These are phyloP conservation scores for Megamerina dolium DNA, from an alignment of 2,888 invertebrate genomes.

Conservation along the genomic window DNA sequence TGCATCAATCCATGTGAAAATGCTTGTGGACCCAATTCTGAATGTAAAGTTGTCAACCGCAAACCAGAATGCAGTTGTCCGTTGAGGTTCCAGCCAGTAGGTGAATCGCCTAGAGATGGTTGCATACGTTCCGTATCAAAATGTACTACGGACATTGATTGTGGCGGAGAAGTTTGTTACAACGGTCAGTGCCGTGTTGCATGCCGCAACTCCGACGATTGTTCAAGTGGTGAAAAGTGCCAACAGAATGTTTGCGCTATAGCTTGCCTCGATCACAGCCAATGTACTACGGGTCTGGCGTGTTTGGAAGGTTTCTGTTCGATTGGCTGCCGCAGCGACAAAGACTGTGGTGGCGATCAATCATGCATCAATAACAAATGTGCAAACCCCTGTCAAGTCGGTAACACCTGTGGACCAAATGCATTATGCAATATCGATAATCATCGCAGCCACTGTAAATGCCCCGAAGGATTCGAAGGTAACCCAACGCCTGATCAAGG, in stretches of 20 bases:
- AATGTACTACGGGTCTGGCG: slow-evolving; percentile 73
- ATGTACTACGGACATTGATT: slow-evolving; percentile 68
- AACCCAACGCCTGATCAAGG: slow-evolving; percentile 84
- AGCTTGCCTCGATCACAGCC: slow-evolving; percentile 74
- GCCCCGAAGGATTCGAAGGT: slow-evolving; percentile 79
- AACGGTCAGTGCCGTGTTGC: slow-evolving; percentile 79
- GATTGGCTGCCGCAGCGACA: slow-evolving; percentile 77
- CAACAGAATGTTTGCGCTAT: slow-evolving; percentile 69
- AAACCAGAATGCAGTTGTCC: slow-evolving; percentile 75
- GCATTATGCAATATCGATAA: slow-evolving; percentile 70
- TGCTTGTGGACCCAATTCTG: slow-evolving; percentile 74
- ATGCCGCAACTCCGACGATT: slow-evolving; percentile 70
- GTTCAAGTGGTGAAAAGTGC: slow-evolving; percentile 73
- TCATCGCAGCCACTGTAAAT: slow-evolving; percentile 71
- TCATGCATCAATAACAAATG: slow-evolving; percentile 83
- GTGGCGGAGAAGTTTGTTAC: slow-evolving; percentile 71
- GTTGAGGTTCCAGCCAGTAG: slow-evolving; percentile 66
- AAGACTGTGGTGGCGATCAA: slow-evolving; percentile 68
- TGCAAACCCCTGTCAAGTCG: slow-evolving; percentile 71
- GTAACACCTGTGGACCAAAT: slow-evolving; percentile 77
- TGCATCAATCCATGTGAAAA: slow-evolving; percentile 78
- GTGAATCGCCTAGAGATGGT: slow-evolving; percentile 58
- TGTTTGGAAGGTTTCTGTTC: slow-evolving; percentile 74
- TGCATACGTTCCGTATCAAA: slow-evolving; percentile 65
- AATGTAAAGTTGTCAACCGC: slow-evolving; percentile 72